These are phyloP conservation scores for Parus major DNA, from an alignment of 2,113 vertebrate species.

Conservation along the genomic window DNA sequence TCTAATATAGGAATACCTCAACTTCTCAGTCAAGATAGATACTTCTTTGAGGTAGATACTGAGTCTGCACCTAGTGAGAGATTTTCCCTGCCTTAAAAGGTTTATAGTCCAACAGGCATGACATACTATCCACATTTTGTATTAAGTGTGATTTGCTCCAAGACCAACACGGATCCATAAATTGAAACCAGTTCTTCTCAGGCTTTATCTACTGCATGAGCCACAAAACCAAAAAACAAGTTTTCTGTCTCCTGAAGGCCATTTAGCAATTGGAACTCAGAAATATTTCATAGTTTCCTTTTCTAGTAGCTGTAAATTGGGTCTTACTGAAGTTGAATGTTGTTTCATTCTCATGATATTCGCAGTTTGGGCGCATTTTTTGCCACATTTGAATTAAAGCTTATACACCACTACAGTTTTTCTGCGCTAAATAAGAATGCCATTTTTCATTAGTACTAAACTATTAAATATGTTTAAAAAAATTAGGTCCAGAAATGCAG, in stretches of 20 bases:
- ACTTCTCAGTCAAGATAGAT: neutral
- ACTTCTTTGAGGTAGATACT: neutral
- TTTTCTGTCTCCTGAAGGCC: constrained; percentile 19
- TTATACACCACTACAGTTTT: neutral
- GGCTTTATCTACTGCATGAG: neutral
- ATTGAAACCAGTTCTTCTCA: constrained; percentile 7
- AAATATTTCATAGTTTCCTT: constrained; percentile 26
- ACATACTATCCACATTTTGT: constrained; percentile 28
- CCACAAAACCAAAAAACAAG: neutral
- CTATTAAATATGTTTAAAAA: neutral
- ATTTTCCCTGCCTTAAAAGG: neutral
- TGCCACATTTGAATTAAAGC: neutral
- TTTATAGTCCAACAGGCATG: constrained; percentile 36
- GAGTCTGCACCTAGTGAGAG: neutral
- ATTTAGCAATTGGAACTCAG: neutral
- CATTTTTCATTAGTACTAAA: constrained; percentile 7
- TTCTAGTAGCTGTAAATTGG: neutral
- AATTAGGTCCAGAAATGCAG: constrained; percentile 4
- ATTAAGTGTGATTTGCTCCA: constrained; percentile 40
- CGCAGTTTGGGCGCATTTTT: neutral
- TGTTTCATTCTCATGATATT: neutral
- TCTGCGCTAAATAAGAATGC: neutral
- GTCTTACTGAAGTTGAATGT: neutral
- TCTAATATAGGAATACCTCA: neutral
- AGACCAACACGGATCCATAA: constrained; percentile 12